phyloP scores from a whole-genome alignment of 2,888 invertebrate genomes.

The Agapostemon virescens region DNA sequence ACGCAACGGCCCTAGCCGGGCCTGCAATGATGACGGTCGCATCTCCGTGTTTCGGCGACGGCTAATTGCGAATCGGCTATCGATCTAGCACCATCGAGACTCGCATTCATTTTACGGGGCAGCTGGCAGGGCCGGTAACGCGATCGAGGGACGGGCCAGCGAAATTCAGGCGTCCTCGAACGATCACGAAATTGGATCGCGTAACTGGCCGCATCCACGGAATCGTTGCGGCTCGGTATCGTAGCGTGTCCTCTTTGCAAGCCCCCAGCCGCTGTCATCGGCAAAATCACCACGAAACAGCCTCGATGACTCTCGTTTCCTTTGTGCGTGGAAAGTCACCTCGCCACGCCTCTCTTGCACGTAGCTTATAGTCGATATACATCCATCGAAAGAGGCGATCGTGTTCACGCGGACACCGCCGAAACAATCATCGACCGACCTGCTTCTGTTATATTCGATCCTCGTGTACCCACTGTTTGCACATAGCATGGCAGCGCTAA shows the following conservation, averaged over 20 bases:
- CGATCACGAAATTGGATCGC: constrained; percentile 29
- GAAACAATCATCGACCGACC: constrained; percentile 18
- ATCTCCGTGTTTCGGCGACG: constrained; percentile 17
- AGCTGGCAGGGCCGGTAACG: constrained; percentile 16
- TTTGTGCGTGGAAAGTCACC: constrained; percentile 51
- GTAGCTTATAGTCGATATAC: neutral
- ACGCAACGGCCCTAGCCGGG: constrained; percentile 19
- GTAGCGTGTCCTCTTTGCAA: constrained; percentile 33
- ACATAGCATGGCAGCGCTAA: neutral
- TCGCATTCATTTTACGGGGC: constrained; percentile 47
- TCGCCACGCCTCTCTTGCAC: constrained; percentile 33
- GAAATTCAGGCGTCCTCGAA: constrained; percentile 46
- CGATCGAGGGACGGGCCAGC: constrained; percentile 20
- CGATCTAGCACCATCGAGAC: constrained; percentile 44
- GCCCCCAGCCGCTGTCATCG: constrained; percentile 18
- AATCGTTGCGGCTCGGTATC: constrained; percentile 1
- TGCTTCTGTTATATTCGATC: constrained; percentile 31
- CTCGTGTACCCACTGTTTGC: constrained; percentile 35
- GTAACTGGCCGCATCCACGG: constrained; percentile 1
- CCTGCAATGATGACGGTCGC: constrained; percentile 16
- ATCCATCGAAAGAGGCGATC: constrained; percentile 22
- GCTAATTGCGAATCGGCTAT: constrained; percentile 57
- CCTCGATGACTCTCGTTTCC: constrained; percentile 54
- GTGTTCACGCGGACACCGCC: neutral
- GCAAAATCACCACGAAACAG: constrained; percentile 43